Conservation (phyloP, 1,140 invertebrate species). For the Drosophila punjabiensis region DNA sequence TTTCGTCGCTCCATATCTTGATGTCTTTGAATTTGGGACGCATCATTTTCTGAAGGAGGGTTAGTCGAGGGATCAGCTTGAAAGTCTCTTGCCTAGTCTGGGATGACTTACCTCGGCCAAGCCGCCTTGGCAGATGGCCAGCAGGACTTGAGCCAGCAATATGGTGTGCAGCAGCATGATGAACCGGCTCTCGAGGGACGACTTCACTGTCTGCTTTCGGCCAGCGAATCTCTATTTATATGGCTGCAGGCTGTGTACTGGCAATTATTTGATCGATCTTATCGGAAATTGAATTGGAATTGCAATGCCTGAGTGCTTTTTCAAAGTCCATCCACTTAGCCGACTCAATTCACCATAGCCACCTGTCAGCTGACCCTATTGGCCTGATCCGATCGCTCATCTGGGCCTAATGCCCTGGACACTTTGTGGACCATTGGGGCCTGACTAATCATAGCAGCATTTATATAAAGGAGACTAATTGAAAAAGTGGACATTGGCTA, state of each 20-base stretch:
- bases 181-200: conserved; percentile 11
- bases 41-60: conserved; percentile 72
- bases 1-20: conserved; percentile 79
- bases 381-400: conserved; percentile 27
- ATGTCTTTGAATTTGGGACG: conserved; percentile 75
- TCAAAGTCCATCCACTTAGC: conserved; percentile 49
- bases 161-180: conserved; percentile 54
- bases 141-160: conserved; percentile 42
- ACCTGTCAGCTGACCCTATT: background rate
- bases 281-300: conserved; percentile 37
- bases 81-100: too few species aligned
- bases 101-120: conserved; percentile 58
- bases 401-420: conserved; percentile 38
- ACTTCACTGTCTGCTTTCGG: conserved; percentile 21
- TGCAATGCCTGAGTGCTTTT: conserved; percentile 54
- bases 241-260: background rate
- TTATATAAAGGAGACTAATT: conserved; percentile 60
- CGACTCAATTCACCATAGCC: conserved; percentile 42
- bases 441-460: conserved; percentile 45
- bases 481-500: conserved; percentile 43
- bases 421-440: conserved; percentile 55
- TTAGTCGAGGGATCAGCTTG: background rate
- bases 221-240: conserved; percentile 52
- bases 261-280: conserved; percentile 42
- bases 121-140: conserved; percentile 44